Percentiles rank a stretch among this genome's conserved stretches.
Conservation (phyloP, 2,797 vertebrate species). For the Synanceia verrucosa region DNA sequence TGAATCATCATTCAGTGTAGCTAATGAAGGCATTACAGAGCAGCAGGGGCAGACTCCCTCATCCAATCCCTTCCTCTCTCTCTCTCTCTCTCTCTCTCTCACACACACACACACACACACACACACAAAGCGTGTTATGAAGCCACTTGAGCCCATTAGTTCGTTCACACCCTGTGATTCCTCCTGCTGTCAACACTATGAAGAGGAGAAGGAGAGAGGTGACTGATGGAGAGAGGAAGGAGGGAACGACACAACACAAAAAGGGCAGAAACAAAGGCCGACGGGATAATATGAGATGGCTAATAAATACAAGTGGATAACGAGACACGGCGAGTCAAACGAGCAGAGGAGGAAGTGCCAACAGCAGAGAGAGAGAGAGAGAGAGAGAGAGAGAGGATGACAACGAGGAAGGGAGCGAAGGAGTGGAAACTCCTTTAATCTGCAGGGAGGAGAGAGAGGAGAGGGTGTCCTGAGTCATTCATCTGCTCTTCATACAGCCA, state of each 20-base stretch:
- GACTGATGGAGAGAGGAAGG: conserved; percentile 13
- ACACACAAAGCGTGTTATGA: conserved; percentile 30
- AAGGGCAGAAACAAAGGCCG: conserved; percentile 25
- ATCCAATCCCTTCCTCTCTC: conserved; percentile 49
- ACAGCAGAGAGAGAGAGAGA: not conserved
- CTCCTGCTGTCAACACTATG: conserved; percentile 32
- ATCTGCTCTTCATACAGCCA: conserved; percentile 75
- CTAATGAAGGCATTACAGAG: conserved; percentile 78
- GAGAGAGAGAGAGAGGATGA: conserved; percentile 23
- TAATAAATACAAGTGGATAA: conserved; percentile 47
- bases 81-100: too few species aligned
- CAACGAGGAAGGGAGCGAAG: conserved; percentile 40
- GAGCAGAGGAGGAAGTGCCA: conserved; percentile 1
- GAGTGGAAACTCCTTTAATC: conserved; percentile 64
- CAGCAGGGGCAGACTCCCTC: conserved; percentile 56
- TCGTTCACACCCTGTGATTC: conserved; percentile 59
- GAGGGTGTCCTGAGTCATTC: conserved; percentile 68
- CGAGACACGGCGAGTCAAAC: conserved; percentile 28
- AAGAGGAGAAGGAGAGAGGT: conserved; percentile 24
- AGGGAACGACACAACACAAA: not conserved
- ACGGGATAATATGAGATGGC: conserved; percentile 29
- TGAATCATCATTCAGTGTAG: conserved; percentile 78
- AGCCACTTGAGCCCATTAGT: conserved; percentile 66
- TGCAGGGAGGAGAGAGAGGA: conserved; percentile 49
- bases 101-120: conserved; percentile 21